Base-by-base conservation (phyloP, 1,140 invertebrate genomes). In the Glossosoma conforme region DNA sequence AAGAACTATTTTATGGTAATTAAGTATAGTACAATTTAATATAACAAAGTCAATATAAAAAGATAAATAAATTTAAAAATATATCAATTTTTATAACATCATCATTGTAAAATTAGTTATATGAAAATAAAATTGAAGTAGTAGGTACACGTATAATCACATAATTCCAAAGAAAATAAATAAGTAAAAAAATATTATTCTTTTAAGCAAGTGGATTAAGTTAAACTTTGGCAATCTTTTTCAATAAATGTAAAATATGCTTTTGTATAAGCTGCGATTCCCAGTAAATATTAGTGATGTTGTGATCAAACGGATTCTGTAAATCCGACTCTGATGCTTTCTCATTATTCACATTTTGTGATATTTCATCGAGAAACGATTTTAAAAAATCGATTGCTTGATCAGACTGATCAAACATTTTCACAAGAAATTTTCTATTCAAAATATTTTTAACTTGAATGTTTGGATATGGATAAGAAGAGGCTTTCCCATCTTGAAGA, bases 401-500 rank as follows among this genome's bases (percentile, higher is more conserved):
- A 21, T 60, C 17, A 15, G 61, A 50, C 18, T 62, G 36, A 37
- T 48, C 38, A 20, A 73, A 58, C 33, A 62, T 18, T 22, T 33
- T 36, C 38, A 33, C 30, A 42, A 72, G 56, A 58, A 70, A 71
- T 9, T 58, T 22, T 17, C 18, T 14, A 36, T 62, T 59, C 20
- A 73, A 56, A 43, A 75, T 63, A 52, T 61, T 60, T 45, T 60
- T 61, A 15, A 69, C 46, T 60, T 63, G 65, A 32, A 70, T 60
- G 51, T 63, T 69, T 5, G 70, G 64, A 40, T 73, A 51, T 21
- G 18, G 28, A 20, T 38, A 57, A 19, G 11, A 51, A 11, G 14
- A n/a, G n/a, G 32, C 56, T 48, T 10, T 54, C 36, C 41, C 60
- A 51, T 22, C 18, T 62, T 25, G 65, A n/a, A n/a, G n/a, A n/a